phyloP scores from a whole-genome alignment of 1,140 invertebrate genomes.

The Chelonus insularis region DNA sequence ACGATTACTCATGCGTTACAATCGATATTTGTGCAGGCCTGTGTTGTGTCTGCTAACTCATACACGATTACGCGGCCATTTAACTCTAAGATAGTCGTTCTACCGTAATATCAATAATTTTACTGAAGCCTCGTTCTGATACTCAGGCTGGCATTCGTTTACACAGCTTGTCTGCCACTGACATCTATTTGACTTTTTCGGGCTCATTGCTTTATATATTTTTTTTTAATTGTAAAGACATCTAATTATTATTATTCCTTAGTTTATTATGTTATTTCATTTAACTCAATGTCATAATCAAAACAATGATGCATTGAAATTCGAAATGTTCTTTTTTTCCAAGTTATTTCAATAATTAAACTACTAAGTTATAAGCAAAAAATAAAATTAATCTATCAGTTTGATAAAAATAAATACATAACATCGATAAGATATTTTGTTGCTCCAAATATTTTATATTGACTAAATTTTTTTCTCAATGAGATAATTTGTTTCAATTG shows the following conservation, averaged over 20 bases:
- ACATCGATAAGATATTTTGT: too few relatives aligned
- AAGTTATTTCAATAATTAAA: too few relatives aligned
- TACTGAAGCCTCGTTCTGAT: slow-evolving; percentile 8
- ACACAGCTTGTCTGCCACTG: slow-evolving; percentile 23
- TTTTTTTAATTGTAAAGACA: slow-evolving; percentile 3
- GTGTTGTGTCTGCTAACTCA: slow-evolving; percentile 11
- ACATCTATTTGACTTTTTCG: slow-evolving; percentile 7
- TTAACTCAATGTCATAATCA: neutral
- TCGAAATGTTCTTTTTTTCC: too few relatives aligned
- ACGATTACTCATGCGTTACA: slow-evolving; percentile 18
- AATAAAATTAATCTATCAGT: too few relatives aligned
- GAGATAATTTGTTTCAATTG: too few relatives aligned
- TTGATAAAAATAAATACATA: too few relatives aligned
- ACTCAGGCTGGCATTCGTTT: slow-evolving; percentile 16
- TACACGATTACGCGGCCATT: slow-evolving; percentile 10
- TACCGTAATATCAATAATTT: slow-evolving; percentile 21
- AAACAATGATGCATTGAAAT: too few relatives aligned
- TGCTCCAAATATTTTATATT: too few relatives aligned
- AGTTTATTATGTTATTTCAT: neutral
- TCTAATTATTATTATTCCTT: slow-evolving; percentile 10
- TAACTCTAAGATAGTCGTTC: slow-evolving; percentile 4
- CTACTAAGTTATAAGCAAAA: too few relatives aligned
- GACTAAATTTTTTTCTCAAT: too few relatives aligned
- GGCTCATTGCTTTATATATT: neutral
- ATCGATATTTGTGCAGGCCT: slow-evolving; percentile 34